Conservation (phyloP, 2,888 invertebrate species). For the Baronia brevicornis region DNA sequence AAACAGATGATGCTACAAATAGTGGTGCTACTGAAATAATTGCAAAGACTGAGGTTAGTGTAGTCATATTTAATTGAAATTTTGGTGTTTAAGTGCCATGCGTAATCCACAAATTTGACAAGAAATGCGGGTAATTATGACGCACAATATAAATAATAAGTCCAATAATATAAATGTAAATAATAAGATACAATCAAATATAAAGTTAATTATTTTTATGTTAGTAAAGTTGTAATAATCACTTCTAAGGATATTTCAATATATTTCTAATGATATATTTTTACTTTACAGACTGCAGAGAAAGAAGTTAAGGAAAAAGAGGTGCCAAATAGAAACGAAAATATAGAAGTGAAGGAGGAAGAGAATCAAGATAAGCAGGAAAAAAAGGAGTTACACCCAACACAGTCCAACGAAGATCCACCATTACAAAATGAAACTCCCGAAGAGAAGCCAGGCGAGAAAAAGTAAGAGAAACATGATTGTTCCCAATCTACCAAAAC, state of each 20-base stretch:
- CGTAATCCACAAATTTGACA: no score
- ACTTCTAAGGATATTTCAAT: no score
- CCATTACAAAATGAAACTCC: slow-evolving; percentile 48
- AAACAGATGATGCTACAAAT: slow-evolving; percentile 4
- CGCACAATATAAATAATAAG: no score
- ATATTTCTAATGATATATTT: no score
- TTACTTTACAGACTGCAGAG: no score
- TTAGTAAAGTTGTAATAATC: no score
- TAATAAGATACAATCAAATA: no score
- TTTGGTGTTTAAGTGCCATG: no score
- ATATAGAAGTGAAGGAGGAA: slow-evolving; percentile 1
- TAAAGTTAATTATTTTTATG: no score
- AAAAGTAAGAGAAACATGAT: slow-evolving; percentile 57
- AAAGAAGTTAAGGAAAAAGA: slow-evolving; percentile 11
- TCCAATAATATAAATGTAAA: no score
- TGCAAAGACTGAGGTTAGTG: slow-evolving; percentile 6
- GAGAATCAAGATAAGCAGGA: slow-evolving; percentile 16
- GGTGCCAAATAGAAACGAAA: slow-evolving; percentile 12
- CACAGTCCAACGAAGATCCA: slow-evolving; percentile 50
- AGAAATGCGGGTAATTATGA: no score
- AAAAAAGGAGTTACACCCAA: slow-evolving; percentile 18
- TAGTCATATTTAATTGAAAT: no score
- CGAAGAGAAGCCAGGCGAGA: slow-evolving; percentile 58
- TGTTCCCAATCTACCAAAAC: background rate
- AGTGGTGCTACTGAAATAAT: background rate